Evolutionary conservation across 2,888 invertebrate genomes (phyloP), one percentile per base, ranked within the genome.

Genomic region (Asteroscopus sphinx): DNA sequence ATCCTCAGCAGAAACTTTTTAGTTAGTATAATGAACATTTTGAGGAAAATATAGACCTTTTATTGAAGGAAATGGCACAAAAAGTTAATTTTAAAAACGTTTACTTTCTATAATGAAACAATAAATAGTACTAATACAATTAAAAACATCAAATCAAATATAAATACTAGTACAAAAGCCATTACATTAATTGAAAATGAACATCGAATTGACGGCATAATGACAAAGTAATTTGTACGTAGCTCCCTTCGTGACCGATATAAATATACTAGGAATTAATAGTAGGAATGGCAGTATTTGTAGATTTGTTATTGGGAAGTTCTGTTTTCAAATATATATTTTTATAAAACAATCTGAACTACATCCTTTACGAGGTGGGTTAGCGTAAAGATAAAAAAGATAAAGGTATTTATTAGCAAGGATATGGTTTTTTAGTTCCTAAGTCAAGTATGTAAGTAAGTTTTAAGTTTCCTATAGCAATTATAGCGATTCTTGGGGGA

Each of bases 201-300:
- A 32, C 35, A 48, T 39, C 28, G 32, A 52, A 16, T 3, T 41
- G 12, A 37, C 40, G 15, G 44, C 16, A 6, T 67, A 57, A 57
- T 68, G 44, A 41, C 39, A 30, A 33, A 37, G 40, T 63, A 67
- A 62, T 62, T 68, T 58, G 57, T 35, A 35, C n/a, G 13, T 15
- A 16, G 12, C 12, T 32, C 11, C 21, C 6, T 59, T 53, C 52
- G 47, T 47, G 58, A 36, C 35, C 9, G 13, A 6, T 28, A 3
- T 11, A 17, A 37, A 39, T 44, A 39, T 37, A 53, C 25, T 8
- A 12, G 4, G 9, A 45, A 47, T 11, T 16, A 15, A 33, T 35
- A 32, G 2, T 15, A 13, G 15, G 35, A 13, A 32, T 26, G 26
- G 47, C 32, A n/a, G 28, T 16, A 48, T 36, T 44, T 58, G 13